Evolutionary conservation across 2,113 vertebrate species (phyloP).

Genomic region (Leiothrix lutea): DNA sequence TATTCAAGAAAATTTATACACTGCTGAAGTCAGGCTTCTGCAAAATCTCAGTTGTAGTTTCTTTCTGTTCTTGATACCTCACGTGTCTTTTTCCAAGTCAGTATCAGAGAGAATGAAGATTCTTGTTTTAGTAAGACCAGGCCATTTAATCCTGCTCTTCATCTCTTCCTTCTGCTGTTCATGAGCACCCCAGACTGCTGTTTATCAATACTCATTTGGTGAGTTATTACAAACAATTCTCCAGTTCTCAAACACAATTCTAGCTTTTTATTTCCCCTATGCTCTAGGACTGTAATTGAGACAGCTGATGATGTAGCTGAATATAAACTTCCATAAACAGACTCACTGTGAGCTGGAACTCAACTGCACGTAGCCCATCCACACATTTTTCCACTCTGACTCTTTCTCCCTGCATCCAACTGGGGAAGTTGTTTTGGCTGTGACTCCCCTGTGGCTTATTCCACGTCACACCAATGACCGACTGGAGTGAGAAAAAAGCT

Average conservation of each 20-base stretch:
- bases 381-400: conserved; percentile 45
- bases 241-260: neutral
- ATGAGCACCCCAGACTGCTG: neutral
- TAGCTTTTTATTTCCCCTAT: neutral
- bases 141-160: neutral
- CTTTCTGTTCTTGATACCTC: neutral
- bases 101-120: neutral
- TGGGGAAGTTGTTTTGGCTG: conserved; percentile 17
- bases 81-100: neutral
- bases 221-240: neutral
- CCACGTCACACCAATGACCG: neutral
- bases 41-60: neutral
- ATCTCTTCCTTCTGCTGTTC: neutral
- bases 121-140: neutral
- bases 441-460: conserved; percentile 41
- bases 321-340: conserved; percentile 30
- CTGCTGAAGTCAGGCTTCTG: neutral
- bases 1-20: neutral
- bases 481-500: neutral
- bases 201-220: neutral
- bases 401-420: neutral
- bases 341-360: neutral
- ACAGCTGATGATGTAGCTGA: neutral
- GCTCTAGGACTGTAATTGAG: neutral
- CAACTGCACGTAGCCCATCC: neutral